Conservation (phyloP, 2,797 vertebrate species). For the Sebastes hubbsi region DNA sequence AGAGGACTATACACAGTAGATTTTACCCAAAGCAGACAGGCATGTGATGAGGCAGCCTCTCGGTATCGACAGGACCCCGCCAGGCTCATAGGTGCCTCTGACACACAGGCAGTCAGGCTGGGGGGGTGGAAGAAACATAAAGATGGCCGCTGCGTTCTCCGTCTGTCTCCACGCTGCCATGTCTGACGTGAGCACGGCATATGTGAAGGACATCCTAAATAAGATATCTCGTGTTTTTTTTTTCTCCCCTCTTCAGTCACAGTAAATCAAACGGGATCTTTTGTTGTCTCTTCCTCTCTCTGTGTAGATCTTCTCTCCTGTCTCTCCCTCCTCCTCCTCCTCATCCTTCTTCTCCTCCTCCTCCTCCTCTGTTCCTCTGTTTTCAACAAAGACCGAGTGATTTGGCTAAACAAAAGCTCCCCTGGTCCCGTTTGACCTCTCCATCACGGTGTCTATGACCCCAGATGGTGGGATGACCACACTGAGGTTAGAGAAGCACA, state of each 20-base stretch:
- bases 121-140: slow-evolving; percentile 57
- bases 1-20: slow-evolving; percentile 10
- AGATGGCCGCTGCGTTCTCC: slow-evolving; percentile 72
- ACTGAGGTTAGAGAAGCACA: slow-evolving; percentile 5
- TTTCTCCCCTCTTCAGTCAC: not conserved
- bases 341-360: not conserved
- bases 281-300: slow-evolving; percentile 30
- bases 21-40: slow-evolving; percentile 52
- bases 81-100: slow-evolving; percentile 55
- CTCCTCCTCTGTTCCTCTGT: slow-evolving; percentile 17
- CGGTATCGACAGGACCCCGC: slow-evolving; percentile 58
- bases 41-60: slow-evolving; percentile 65
- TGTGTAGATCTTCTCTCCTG: slow-evolving; percentile 13
- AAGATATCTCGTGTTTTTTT: not conserved
- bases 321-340: not conserved
- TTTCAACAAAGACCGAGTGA: slow-evolving; percentile 62
- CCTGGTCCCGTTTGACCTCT: slow-evolving; percentile 63
- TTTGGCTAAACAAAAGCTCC: slow-evolving; percentile 58
- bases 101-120: slow-evolving; percentile 46
- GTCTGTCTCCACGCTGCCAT: slow-evolving; percentile 60
- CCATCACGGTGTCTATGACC: slow-evolving; percentile 49
- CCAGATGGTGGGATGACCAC: slow-evolving; percentile 55
- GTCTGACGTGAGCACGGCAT: slow-evolving; percentile 54
- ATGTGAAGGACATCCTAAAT: slow-evolving; percentile 68
- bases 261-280: slow-evolving; percentile 32